Evolutionary conservation across 2,888 invertebrate species (phyloP), one percentile per base, ranked within the genome.

Genomic region (Terebella lapidaria): DNA sequence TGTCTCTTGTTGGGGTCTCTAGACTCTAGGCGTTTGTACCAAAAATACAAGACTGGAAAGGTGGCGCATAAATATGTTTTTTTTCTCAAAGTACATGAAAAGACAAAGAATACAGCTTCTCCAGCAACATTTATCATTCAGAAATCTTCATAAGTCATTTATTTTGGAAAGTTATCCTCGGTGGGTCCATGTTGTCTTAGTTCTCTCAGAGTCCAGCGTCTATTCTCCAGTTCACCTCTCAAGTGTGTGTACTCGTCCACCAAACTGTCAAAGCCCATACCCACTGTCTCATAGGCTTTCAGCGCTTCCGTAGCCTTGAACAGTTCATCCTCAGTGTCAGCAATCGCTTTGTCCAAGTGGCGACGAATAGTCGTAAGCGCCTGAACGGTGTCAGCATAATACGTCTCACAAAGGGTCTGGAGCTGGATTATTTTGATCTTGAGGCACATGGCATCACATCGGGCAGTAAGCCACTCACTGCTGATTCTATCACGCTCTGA

Each of bases 391-490:
- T n/a, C n/a, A n/a, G n/a, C n/a, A n/a, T n/a, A n/a, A n/a, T n/a
- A n/a, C 15, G 15, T 15, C 15, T 35, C 10, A 35, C 42, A 15
- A 15, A 10, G 15, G 10, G 15, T 15, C n/a, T n/a, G 35, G 35
- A 10, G 35, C 18, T 35, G 26, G 24, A 61, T 69, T 59, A 60
- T 76, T 76, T 65, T 75, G 49, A 76, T 72, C 67, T 78, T 78
- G 3, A 74, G 65, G 59, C 71, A 72, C 61, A 77, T 67, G 20
- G 74, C 75, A 61, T 76, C 74, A 68, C 74, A 75, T 51, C 71
- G 71, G 2, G 72, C 70, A 45, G 65, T 64, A 46, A 77, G 63
- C 73, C 74, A 77, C 55, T 74, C 70, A 4, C 70, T 65, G 3
- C 69, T 71, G 26, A 73, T 65, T 2, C 63, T 65, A 60, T 76